Evolutionary conservation across 2,888 invertebrate species (phyloP).

Genomic region (Ormyrus pomaceus): DNA sequence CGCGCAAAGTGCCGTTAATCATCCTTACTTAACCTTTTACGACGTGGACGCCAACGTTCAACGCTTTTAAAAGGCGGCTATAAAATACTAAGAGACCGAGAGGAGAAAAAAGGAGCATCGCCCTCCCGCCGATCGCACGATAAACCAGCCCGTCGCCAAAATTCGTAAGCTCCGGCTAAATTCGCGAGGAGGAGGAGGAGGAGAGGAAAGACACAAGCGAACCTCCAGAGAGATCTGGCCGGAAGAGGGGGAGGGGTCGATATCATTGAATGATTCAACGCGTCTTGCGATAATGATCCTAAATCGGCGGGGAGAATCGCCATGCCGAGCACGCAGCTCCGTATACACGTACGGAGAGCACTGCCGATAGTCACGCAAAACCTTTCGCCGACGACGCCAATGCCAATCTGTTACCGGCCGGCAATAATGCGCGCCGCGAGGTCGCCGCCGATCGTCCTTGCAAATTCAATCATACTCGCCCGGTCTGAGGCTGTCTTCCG

Average conservation of each 20-base stretch:
- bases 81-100: slow-evolving; percentile 23
- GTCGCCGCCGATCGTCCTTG: slow-evolving; percentile 38
- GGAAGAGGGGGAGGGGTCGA: slow-evolving; percentile 6
- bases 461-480: slow-evolving; percentile 36
- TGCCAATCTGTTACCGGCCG: slow-evolving; percentile 55
- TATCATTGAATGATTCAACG: slow-evolving; percentile 54
- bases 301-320: slow-evolving; percentile 7
- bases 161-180: slow-evolving; percentile 30
- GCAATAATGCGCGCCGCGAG: slow-evolving; percentile 23
- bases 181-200: background rate
- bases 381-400: slow-evolving; percentile 55
- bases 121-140: slow-evolving; percentile 15
- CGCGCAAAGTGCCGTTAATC: slow-evolving; percentile 25
- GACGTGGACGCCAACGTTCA: slow-evolving; percentile 12
- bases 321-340: slow-evolving; percentile 56
- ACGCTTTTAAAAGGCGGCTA: background rate
- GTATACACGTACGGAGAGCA: background rate
- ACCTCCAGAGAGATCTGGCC: background rate
- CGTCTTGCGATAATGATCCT: slow-evolving; percentile 34
- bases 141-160: slow-evolving; percentile 37
- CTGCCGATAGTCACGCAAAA: slow-evolving; percentile 58
- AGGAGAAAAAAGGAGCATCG: background rate
- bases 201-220: background rate
- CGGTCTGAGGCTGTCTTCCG: too few species aligned
- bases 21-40: background rate